Evolutionary conservation across 2,113 vertebrate genomes (phyloP), one percentile per base, ranked within the genome.

Genomic region (Desmodus rotundus): DNA sequence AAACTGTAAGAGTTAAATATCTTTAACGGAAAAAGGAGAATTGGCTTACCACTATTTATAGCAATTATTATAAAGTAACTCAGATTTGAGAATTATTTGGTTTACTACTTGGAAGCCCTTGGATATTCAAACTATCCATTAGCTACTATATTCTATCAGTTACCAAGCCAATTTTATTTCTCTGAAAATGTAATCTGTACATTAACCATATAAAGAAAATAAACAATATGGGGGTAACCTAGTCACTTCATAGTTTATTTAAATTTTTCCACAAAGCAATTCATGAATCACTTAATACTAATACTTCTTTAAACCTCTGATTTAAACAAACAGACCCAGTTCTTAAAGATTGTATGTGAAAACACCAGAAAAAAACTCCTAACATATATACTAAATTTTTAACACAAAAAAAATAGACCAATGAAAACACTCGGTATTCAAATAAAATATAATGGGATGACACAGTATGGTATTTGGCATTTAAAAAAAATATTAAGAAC

Each of bases 271-370:
- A 81, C 80, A 96, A 93, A 98, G 84, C 52, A 94, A 97, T 91
- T 98, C 91, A 94, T 94, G 81, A 97, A 95, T 95, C 61, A 97
- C 38, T 96, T 95, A 52, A n/a, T 93, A 97, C 10, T 93, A 96
- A 76, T 87, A 95, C 87, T 96, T 95, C 72, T 94, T 93, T 1
- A 16, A 96, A 63, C 52, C 31, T 70, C 12, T 77, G 33, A 61
- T n/a, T 96, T 80, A 89, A 98, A 91, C 5, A 96, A 96, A 61
- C 36, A 89, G 65, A 94, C 8, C 22, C 36, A 85, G 45, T 78
- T 96, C 80, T 93, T 72, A 94, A 93, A 87, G 63, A 56, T 17
- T 77, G 11, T 70, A 92, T 90, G 36, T 91, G 73, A 96, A 97
- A 94, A 84, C 76, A 83, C 20, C 36, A 91, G 43, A 45, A 95